Evolutionary conservation across 2,797 vertebrate genomes (phyloP).

Genomic region (Micrastur ruficollis): DNA sequence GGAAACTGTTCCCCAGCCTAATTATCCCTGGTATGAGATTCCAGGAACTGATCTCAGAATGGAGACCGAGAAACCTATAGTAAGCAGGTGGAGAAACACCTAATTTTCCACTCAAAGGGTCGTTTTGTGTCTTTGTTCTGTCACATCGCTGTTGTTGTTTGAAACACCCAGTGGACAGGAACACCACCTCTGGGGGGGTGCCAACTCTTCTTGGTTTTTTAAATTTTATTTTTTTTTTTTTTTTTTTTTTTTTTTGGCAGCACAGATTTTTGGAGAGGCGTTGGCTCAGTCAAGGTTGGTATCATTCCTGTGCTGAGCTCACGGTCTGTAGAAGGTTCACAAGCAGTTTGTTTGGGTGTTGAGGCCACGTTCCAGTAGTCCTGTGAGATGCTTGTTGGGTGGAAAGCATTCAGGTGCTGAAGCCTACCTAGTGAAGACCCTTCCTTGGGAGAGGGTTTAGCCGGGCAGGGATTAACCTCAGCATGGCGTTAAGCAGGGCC

Average conservation of each 20-base stretch:
- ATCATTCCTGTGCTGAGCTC: not conserved
- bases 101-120: not conserved
- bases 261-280: not conserved
- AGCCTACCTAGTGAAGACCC: not conserved
- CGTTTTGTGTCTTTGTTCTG: not conserved
- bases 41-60: conserved; percentile 27
- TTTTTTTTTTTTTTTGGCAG: not conserved
- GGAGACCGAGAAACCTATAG: not conserved
- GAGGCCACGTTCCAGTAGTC: not conserved
- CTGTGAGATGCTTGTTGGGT: not conserved
- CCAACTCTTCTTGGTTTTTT: not conserved
- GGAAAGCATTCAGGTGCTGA: not conserved
- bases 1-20: conserved; percentile 6
- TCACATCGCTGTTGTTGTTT: not conserved
- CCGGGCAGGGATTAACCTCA: not conserved
- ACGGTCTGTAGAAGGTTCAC: not conserved
- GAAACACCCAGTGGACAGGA: not conserved
- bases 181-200: not conserved
- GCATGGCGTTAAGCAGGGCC: not conserved
- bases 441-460: not conserved
- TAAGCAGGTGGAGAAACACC: not conserved
- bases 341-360: not conserved
- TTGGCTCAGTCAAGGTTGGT: not conserved
- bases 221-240: not conserved
- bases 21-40: conserved; percentile 27